A percentile compares a stretch with the other conserved stretches of the same genome.
Evolutionary conservation across 2,113 vertebrate species (phyloP).

Genomic region (Bostrychus sinensis): DNA sequence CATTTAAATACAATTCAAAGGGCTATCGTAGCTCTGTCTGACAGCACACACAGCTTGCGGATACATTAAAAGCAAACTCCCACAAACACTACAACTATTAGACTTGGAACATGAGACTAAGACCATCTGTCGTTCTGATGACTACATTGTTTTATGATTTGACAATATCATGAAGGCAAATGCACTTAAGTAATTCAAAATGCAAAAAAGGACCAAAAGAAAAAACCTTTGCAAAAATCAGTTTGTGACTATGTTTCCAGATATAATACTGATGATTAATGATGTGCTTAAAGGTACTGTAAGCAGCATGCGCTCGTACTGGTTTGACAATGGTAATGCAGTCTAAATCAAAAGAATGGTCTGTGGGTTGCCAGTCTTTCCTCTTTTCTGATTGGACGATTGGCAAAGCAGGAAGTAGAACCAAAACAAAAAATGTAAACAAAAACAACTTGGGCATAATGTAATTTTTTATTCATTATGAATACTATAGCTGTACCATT

Average conservation of each 20-base stretch:
- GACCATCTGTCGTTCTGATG: background rate
- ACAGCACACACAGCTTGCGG: background rate
- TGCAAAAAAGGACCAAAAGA: background rate
- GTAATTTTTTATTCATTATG: no score
- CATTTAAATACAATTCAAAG: background rate
- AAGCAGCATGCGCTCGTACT: no score
- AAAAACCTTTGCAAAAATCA: background rate
- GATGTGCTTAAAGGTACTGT: no score
- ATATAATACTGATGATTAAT: background rate
- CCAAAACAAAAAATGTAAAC: no score
- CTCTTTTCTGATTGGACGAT: no score
- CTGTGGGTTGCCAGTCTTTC: no score
- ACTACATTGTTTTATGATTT: background rate
- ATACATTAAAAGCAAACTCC: background rate
- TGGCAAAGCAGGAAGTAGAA: no score
- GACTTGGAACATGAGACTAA: background rate
- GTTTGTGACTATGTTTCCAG: background rate
- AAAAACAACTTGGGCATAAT: no score
- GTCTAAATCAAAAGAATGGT: no score
- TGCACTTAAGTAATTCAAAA: background rate
- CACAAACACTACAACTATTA: constrained; percentile 7
- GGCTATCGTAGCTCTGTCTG: background rate
- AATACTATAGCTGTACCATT: no score
- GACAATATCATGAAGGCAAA: background rate
- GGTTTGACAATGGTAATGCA: no score